Base-by-base conservation (phyloP, 2,797 vertebrate species). In the Macroramphosus scolopax region DNA sequence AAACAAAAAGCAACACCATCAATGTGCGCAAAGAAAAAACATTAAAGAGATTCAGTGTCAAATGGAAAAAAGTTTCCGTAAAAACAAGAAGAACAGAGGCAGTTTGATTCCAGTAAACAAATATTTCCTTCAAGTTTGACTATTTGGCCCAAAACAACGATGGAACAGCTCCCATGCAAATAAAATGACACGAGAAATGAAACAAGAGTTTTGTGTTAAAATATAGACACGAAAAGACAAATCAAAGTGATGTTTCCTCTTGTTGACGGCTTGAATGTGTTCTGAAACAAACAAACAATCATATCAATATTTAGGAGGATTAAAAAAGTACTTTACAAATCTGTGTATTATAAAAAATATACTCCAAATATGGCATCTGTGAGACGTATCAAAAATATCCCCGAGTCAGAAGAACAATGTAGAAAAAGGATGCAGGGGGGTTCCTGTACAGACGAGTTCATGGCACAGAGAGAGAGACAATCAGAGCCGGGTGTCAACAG, bases 261-360 rank as follows among this genome's bases (percentile, higher is more conserved):
- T n/a, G n/a, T n/a, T n/a, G n/a, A n/a, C n/a, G n/a, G n/a, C n/a
- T n/a, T n/a, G n/a, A n/a, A n/a, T n/a, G n/a, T n/a, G n/a, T n/a
- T n/a, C n/a, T n/a, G n/a, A n/a, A n/a, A n/a, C n/a, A n/a, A n/a
- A n/a, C n/a, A n/a, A n/a, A n/a, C n/a, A n/a, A n/a, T n/a, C n/a
- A n/a, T n/a, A n/a, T n/a, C n/a, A n/a, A n/a, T n/a, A n/a, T n/a
- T n/a, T n/a, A n/a, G n/a, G n/a, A n/a, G n/a, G n/a, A n/a, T 72
- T 86, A 89, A 55, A 90, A 89, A 89, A 88, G 80, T 87, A 85
- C 68, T 81, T 76, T 87, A 86, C 59, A 91, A 89, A 89, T 87
- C 74, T 83, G 78, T 62, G 63, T 28, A 8, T 70, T 86, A 64
- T 56, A 64, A 85, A 89, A 89, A 89, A 89, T 89, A 90, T 75